These are phyloP conservation scores for Sterrhoptilus dennistouni DNA, from an alignment of 2,113 vertebrate species.

Conservation along the genomic window DNA sequence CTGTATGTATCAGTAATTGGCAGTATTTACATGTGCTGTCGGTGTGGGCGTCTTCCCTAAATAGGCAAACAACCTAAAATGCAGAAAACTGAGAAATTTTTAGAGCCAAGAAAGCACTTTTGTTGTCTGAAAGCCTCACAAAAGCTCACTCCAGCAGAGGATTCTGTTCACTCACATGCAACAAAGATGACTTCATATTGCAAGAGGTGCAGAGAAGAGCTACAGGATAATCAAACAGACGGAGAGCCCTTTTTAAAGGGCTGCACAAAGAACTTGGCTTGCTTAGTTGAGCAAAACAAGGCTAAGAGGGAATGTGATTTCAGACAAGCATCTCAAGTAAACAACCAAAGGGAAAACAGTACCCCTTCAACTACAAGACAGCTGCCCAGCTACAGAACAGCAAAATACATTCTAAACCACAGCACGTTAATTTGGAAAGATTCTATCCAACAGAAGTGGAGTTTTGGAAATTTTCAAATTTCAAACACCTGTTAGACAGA, in stretches of 20 bases:
- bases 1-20: background rate
- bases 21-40: background rate
- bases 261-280: background rate
- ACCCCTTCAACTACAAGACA: background rate
- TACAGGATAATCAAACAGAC: background rate
- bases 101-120: background rate
- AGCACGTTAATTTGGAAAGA: background rate
- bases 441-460: background rate
- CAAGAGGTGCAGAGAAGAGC: background rate
- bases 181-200: background rate
- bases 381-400: background rate
- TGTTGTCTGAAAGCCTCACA: background rate
- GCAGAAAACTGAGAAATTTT: background rate
- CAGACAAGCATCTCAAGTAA: background rate
- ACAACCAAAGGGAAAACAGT: background rate
- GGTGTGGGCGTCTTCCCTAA: background rate
- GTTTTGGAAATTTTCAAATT: background rate
- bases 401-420: background rate
- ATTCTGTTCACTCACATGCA: background rate
- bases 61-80: background rate
- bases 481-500: background rate
- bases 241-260: background rate
- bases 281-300: background rate
- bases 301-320: background rate
- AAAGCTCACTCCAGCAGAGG: background rate